Conservation (phyloP, 30 jellyfish, hydroid and myxozoan species). For the Morbakka virulenta region DNA sequence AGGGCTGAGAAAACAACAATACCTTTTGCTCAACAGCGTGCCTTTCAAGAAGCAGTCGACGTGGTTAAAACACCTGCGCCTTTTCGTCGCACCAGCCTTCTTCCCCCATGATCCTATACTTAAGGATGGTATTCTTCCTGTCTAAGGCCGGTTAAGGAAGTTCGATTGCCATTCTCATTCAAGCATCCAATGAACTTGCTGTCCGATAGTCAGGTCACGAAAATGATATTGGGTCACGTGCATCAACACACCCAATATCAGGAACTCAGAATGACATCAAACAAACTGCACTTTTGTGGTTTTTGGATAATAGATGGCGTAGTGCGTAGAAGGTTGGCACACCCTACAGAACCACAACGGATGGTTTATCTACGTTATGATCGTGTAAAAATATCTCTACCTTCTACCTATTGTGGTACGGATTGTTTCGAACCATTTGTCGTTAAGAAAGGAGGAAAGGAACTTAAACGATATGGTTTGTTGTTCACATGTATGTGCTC, state of each 20-base stretch:
- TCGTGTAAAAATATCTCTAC: conserved; percentile 18
- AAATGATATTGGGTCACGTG: not conserved
- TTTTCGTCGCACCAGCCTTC: too few species aligned
- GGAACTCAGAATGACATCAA: conserved; percentile 17
- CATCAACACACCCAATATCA: conserved; percentile 31
- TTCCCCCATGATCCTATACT: too few species aligned
- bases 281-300: conserved; percentile 3
- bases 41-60: too few species aligned
- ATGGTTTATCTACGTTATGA: conserved; percentile 35
- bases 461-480: conserved; percentile 35
- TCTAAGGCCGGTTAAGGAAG: too few species aligned
- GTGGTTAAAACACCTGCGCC: too few species aligned
- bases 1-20: too few species aligned
- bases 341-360: conserved; percentile 20
- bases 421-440: conserved; percentile 48
- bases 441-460: conserved; percentile 32
- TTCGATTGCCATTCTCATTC: too few species aligned
- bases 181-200: too few species aligned
- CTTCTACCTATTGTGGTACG: conserved; percentile 31
- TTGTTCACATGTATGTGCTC: conserved; percentile 43
- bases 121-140: too few species aligned
- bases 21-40: too few species aligned
- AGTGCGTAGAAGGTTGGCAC: conserved; percentile 10
- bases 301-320: conserved; percentile 35
- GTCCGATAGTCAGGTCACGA: conserved; percentile 7